Evolutionary conservation across 2,113 vertebrate genomes (phyloP).

Genomic region (Pseudopodoces humilis): DNA sequence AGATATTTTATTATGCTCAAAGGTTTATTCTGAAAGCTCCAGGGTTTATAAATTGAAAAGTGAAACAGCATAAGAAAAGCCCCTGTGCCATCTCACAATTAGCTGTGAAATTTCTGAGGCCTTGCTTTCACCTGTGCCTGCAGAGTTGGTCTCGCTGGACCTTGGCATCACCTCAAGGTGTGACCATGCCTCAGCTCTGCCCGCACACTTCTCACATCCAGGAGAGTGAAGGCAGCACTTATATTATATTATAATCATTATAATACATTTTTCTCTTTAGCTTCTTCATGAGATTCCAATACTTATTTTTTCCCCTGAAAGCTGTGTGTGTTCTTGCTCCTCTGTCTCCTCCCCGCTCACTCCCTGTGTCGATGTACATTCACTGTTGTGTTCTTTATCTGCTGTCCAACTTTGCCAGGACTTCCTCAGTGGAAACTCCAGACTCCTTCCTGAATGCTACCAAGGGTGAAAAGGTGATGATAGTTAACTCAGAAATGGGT

Average conservation of each 20-base stretch:
- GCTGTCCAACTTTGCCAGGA: background rate
- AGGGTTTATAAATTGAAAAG: background rate
- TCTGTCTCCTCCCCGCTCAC: accelerated
- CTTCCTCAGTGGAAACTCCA: background rate
- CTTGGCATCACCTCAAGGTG: background rate
- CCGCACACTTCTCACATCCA: accelerated
- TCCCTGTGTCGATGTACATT: accelerated
- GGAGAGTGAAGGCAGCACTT: background rate
- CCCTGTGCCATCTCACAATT: background rate
- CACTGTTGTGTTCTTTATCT: background rate
- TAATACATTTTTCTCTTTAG: background rate
- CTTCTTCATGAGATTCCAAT: background rate
- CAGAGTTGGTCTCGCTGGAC: accelerated
- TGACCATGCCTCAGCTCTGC: background rate
- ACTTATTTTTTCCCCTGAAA: background rate
- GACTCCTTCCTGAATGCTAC: background rate
- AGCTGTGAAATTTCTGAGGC: background rate
- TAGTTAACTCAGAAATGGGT: background rate
- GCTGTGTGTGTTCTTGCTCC: background rate
- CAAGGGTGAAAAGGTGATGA: background rate
- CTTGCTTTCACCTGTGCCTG: background rate
- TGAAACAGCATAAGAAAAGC: background rate
- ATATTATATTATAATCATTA: background rate
- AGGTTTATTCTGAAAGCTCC: background rate
- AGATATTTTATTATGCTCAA: background rate